Conservation (phyloP, 2,888 invertebrate species). For the Acleris emargana region DNA sequence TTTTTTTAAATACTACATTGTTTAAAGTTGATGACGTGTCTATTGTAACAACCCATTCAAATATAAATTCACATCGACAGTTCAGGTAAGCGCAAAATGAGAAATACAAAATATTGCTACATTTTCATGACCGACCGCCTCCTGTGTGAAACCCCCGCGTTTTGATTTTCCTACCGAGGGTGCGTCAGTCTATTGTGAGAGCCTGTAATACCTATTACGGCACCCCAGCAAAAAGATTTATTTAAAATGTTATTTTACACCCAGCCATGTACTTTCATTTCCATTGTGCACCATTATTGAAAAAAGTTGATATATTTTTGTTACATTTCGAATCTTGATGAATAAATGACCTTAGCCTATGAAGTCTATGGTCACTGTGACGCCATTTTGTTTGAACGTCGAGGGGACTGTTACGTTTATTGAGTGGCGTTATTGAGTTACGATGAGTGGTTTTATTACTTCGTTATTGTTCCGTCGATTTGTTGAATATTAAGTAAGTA, state of each 20-base stretch:
- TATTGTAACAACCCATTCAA: too few species aligned
- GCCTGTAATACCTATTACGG: constrained; percentile 77
- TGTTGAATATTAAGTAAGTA: constrained; percentile 2
- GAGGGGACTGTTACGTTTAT: constrained; percentile 61
- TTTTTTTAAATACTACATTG: too few species aligned
- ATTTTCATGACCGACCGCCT: constrained; percentile 51
- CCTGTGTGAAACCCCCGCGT: constrained; percentile 53
- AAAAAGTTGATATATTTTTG: constrained; percentile 43
- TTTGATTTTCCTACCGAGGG: constrained; percentile 72
- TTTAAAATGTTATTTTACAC: constrained; percentile 84
- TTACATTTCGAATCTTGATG: constrained; percentile 19
- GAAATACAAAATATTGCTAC: not conserved
- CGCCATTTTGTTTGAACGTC: constrained; percentile 56
- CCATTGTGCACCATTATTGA: constrained; percentile 64
- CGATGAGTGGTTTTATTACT: constrained; percentile 64
- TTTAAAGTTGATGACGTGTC: too few species aligned
- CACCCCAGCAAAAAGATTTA: constrained; percentile 79
- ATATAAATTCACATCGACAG: not conserved
- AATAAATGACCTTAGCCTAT: constrained; percentile 45
- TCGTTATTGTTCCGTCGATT: constrained; percentile 28
- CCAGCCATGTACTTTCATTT: constrained; percentile 72
- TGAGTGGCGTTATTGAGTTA: constrained; percentile 72
- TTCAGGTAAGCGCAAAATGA: not conserved
- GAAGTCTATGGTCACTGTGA: constrained; percentile 42
- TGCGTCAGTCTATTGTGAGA: constrained; percentile 66